Conservation (phyloP, 2,888 invertebrate species). For the Parelbella ahira region DNA sequence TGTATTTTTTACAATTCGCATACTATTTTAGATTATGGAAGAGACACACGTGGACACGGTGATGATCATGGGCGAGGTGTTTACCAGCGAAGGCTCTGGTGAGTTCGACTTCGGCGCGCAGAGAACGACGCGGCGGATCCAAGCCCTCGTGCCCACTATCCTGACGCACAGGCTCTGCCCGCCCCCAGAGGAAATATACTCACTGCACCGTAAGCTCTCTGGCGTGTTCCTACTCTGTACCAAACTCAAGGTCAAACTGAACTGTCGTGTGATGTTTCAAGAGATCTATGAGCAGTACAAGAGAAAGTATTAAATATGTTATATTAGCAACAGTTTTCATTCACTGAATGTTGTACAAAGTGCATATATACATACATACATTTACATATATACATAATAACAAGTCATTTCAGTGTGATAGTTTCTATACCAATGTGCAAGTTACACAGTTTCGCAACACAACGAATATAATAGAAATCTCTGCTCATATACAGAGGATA, state of each 20-base stretch:
- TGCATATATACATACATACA: no score
- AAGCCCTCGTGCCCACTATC: conserved; percentile 95
- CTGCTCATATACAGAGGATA: no score
- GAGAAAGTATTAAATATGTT: no score
- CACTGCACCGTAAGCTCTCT: conserved; percentile 97
- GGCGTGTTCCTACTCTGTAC: conserved; percentile 96
- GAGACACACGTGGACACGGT: conserved; percentile 97
- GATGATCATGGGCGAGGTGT: conserved; percentile 98
- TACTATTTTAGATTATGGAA: conserved; percentile 95
- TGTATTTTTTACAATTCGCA: conserved; percentile 3
- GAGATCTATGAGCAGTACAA: conserved; percentile 87
- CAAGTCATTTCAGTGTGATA: conserved; percentile 10
- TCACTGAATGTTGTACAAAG: conserved; percentile 1
- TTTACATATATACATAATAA: no score
- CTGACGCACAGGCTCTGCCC: conserved; percentile 95
- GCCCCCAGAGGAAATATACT: conserved; percentile 99
- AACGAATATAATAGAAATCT: conserved; percentile 7
- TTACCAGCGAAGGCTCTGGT: conserved; percentile 83
- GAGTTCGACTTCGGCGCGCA: conserved; percentile 96
- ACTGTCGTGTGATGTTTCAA: conserved; percentile 91
- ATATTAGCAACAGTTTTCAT: no score
- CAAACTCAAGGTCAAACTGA: conserved; percentile 89
- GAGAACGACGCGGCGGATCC: conserved; percentile 87
- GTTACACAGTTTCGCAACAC: conserved; percentile 6
- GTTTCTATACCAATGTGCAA: conserved; percentile 1